phyloP scores from a whole-genome alignment of 2,888 invertebrate species.

The Ceriagrion tenellum region DNA sequence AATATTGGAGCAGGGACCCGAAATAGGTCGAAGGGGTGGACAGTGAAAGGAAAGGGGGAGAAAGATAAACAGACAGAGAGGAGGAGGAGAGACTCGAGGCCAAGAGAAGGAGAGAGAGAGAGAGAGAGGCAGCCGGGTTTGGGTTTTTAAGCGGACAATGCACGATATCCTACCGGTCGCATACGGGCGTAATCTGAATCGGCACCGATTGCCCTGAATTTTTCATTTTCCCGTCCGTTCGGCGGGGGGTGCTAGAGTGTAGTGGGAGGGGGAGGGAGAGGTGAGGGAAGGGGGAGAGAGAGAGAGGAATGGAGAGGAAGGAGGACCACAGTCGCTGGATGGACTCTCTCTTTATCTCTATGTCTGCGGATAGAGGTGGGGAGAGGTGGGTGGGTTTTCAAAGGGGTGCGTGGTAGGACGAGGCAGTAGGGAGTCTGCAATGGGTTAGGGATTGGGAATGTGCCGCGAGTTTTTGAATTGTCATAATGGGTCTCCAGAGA shows the following conservation, averaged over 20 bases:
- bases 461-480: conserved; percentile 16
- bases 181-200: conserved; percentile 55
- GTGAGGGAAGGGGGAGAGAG: background rate
- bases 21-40: conserved; percentile 6
- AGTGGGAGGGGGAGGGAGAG: background rate
- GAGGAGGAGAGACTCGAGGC: background rate
- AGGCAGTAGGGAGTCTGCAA: background rate
- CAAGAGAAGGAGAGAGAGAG: background rate
- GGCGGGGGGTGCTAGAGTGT: background rate
- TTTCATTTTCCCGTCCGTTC: conserved; percentile 51
- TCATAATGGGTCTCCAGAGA: conserved; percentile 33
- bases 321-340: background rate
- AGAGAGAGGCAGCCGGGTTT: background rate
- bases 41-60: background rate
- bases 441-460: background rate
- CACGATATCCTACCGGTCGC: conserved; percentile 43
- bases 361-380: background rate
- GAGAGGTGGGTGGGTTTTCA: background rate
- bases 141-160: conserved; percentile 61
- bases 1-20: background rate
- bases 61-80: background rate
- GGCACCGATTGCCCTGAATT: conserved; percentile 64
- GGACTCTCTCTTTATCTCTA: background rate
- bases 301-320: background rate
- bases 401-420: background rate